phyloP scores from a whole-genome alignment of 2,797 vertebrate genomes.

The Sebastes nivosus region DNA sequence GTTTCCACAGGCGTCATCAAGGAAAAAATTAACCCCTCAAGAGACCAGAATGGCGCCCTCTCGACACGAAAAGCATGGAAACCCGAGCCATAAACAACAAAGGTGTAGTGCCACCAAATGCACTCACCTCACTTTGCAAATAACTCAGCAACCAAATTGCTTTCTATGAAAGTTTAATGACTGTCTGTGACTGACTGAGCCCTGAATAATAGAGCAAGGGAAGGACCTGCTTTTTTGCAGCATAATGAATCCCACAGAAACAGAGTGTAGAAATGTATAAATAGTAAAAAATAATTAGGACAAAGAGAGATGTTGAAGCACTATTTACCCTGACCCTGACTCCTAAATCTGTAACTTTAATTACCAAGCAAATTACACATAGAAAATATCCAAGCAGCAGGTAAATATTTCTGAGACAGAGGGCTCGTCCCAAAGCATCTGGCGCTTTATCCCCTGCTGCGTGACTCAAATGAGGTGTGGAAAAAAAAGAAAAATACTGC shows the following conservation, averaged over 20 bases:
- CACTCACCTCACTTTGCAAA: conserved; percentile 71
- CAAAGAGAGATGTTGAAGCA: conserved; percentile 5
- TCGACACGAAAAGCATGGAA: conserved; percentile 10
- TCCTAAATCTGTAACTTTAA: conserved; percentile 32
- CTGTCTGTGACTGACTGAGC: conserved; percentile 80
- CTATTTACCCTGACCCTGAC: conserved; percentile 27
- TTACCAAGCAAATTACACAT: conserved; percentile 26
- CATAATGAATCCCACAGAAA: conserved; percentile 75
- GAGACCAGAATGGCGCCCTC: neutral
- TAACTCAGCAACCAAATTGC: conserved; percentile 75
- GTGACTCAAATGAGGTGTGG: neutral
- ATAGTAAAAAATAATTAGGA: conserved; percentile 40
- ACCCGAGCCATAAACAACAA: conserved; percentile 38
- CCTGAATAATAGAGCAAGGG: conserved; percentile 78
- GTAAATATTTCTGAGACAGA: conserved; percentile 42
- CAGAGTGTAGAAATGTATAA: conserved; percentile 46
- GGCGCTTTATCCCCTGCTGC: conserved; percentile 22
- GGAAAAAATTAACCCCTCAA: neutral
- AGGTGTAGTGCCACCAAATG: conserved; percentile 48
- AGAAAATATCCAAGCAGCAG: conserved; percentile 26
- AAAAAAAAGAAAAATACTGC: neutral
- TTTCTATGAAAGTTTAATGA: conserved; percentile 83
- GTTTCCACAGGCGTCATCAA: neutral
- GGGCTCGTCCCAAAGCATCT: conserved; percentile 46
- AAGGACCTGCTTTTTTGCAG: conserved; percentile 66